phyloP scores from a whole-genome alignment of 2,797 vertebrate species.

The Pseudocheirus occidentalis region DNA sequence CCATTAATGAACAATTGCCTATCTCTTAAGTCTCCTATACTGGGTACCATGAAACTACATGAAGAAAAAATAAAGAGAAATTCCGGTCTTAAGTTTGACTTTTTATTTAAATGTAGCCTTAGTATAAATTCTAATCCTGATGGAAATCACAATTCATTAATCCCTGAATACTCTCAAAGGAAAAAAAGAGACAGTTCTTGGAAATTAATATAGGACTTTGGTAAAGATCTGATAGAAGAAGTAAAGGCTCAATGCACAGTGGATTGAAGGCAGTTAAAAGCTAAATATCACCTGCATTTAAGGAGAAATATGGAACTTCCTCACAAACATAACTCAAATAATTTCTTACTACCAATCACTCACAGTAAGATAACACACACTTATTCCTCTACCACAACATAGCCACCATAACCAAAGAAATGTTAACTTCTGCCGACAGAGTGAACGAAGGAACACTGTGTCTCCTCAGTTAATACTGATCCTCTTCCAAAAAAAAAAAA shows the following conservation, averaged over 20 bases:
- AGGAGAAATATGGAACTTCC: constrained; percentile 33
- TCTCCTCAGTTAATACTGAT: not conserved
- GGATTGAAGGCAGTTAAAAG: constrained; percentile 51
- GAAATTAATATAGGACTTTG: constrained; percentile 37
- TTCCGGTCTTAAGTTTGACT: constrained; percentile 26
- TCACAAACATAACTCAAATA: constrained; percentile 38
- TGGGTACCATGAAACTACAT: constrained; percentile 19
- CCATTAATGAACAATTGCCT: constrained; percentile 28
- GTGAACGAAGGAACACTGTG: not conserved
- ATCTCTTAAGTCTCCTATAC: not conserved
- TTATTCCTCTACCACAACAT: not conserved
- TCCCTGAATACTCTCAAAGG: constrained; percentile 58
- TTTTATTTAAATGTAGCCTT: constrained; percentile 41
- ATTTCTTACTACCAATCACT: constrained; percentile 42
- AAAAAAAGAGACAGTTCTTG: constrained; percentile 56
- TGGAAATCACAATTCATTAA: constrained; percentile 61
- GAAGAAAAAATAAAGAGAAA: constrained; percentile 39
- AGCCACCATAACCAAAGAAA: not conserved
- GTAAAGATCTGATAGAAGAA: not conserved
- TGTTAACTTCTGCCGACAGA: not conserved
- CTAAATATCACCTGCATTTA: constrained; percentile 16
- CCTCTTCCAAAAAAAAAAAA: not conserved
- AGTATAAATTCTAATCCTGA: constrained; percentile 57
- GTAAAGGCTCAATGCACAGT: constrained; percentile 51
- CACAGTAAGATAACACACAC: constrained; percentile 34